Conservation (phyloP, 2,888 invertebrate genomes). For the Dinocampus coccinellae region DNA sequence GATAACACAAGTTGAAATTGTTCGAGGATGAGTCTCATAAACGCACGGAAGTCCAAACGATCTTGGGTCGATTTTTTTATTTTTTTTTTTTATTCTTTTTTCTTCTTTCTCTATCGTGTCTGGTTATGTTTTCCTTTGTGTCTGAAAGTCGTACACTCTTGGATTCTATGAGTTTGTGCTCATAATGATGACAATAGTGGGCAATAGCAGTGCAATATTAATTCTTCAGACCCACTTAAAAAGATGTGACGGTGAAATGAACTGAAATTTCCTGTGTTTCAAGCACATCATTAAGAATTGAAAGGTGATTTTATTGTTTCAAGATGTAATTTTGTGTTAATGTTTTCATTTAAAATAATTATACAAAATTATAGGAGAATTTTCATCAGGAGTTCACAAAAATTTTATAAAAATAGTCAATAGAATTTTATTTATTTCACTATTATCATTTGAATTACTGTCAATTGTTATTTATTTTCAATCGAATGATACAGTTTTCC, state of each 20-base stretch:
- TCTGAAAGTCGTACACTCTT: slow-evolving; percentile 8
- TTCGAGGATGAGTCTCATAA: slow-evolving; percentile 11
- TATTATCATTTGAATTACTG: too few species aligned
- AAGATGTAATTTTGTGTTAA: not conserved
- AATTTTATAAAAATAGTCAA: too few species aligned
- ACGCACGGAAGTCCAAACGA: slow-evolving; percentile 25
- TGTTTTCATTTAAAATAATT: not conserved
- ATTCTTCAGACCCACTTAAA: slow-evolving; percentile 8
- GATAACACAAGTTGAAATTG: too few species aligned
- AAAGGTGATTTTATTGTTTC: not conserved
- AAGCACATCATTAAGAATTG: slow-evolving; percentile 12
- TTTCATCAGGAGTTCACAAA: too few species aligned
- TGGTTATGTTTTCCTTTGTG: slow-evolving; percentile 32
- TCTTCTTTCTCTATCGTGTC: too few species aligned
- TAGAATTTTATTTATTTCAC: too few species aligned
- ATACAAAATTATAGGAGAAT: not conserved
- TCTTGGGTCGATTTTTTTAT: slow-evolving; percentile 7
- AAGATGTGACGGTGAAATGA: not conserved
- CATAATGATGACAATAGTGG: slow-evolving; percentile 17
- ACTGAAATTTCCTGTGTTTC: not conserved
- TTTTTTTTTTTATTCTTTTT: too few species aligned
- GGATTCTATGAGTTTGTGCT: not conserved
- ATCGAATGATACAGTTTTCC: not conserved
- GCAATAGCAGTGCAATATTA: slow-evolving; percentile 14
- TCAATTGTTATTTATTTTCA: too few species aligned